phyloP scores from a whole-genome alignment of 2,797 vertebrate genomes.

The Sylvia borin region DNA sequence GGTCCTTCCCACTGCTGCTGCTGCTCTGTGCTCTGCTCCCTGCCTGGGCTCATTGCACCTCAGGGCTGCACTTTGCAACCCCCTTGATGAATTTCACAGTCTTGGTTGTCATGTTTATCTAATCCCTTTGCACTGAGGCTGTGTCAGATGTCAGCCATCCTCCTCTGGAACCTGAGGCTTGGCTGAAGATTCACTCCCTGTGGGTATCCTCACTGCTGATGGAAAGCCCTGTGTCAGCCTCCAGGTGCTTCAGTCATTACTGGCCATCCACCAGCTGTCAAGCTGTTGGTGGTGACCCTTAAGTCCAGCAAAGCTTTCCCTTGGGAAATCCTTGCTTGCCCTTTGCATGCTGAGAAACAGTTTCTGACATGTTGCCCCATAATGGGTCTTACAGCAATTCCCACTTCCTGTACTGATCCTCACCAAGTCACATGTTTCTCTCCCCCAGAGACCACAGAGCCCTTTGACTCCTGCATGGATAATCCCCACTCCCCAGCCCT shows the following conservation, averaged over 20 bases:
- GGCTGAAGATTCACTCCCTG: background rate
- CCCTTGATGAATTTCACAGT: background rate
- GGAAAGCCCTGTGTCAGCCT: background rate
- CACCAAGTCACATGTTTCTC: background rate
- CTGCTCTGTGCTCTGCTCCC: accelerated
- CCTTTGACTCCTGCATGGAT: background rate
- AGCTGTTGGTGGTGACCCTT: background rate
- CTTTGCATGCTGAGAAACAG: background rate
- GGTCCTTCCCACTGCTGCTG: background rate
- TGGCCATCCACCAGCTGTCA: accelerated
- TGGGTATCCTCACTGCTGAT: background rate
- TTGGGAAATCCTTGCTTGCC: background rate
- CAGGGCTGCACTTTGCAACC: background rate
- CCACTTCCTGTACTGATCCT: background rate
- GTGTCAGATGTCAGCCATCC: background rate
- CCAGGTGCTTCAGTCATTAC: background rate
- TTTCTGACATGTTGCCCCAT: background rate
- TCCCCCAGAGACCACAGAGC: background rate
- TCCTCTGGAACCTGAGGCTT: background rate
- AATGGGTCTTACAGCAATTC: background rate
- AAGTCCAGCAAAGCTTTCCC: background rate
- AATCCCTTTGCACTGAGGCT: background rate
- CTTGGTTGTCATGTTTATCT: background rate
- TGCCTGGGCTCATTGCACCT: background rate
- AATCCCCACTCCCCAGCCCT: background rate